These are phyloP conservation scores for Lophochroa leadbeateri DNA, from an alignment of 2,113 vertebrate species.

Conservation along the genomic window DNA sequence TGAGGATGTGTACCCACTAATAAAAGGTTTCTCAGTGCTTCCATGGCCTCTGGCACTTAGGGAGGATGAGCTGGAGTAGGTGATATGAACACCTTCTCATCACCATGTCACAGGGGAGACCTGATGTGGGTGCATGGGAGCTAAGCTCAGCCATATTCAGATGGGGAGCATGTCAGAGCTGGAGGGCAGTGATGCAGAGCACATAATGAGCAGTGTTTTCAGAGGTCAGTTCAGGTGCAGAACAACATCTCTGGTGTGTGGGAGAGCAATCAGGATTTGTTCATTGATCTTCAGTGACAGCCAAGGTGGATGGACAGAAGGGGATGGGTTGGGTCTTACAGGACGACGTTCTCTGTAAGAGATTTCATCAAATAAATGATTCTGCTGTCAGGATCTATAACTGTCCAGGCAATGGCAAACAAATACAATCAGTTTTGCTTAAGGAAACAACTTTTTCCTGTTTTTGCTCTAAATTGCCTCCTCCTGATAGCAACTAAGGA, in stretches of 20 bases:
- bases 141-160: background rate
- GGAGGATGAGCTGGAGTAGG: background rate
- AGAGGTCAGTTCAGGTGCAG: background rate
- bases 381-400: background rate
- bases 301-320: background rate
- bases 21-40: background rate
- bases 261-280: background rate
- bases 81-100: background rate
- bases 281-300: background rate
- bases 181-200: background rate
- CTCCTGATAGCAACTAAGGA: background rate
- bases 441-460: background rate
- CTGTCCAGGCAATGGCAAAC: background rate
- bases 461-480: background rate
- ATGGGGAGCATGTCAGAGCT: background rate
- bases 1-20: background rate
- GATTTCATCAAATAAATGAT: background rate
- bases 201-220: background rate
- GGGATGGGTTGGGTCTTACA: background rate
- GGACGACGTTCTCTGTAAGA: background rate
- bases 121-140: background rate
- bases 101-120: background rate
- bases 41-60: background rate
- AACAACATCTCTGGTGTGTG: too few relatives aligned
- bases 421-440: background rate